A percentile compares a stretch with the other conserved stretches of the same genome.
phyloP scores from a whole-genome alignment of 2,797 vertebrate species.

The Podarcis lilfordi region DNA sequence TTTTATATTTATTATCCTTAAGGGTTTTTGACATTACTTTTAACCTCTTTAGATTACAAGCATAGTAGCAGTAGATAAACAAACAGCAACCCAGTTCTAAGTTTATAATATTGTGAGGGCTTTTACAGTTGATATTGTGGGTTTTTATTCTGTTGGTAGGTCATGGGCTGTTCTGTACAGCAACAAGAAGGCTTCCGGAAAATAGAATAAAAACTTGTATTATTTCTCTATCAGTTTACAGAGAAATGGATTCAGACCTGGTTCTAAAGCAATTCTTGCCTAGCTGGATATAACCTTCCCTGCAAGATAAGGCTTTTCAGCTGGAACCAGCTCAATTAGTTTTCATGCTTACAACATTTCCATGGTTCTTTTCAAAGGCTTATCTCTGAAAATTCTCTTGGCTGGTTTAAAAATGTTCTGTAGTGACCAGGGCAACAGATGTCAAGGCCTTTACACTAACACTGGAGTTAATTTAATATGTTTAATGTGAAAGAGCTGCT shows the following conservation, averaged over 20 bases:
- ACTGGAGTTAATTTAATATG: constrained; percentile 5
- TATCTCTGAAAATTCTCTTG: constrained; percentile 33
- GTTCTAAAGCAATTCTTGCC: constrained; percentile 58
- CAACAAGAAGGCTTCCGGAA: constrained; percentile 30
- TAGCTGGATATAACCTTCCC: constrained; percentile 56
- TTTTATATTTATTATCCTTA: neutral
- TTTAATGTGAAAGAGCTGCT: neutral
- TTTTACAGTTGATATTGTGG: constrained; percentile 24
- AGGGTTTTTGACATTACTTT: neutral
- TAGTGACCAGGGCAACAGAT: constrained; percentile 45
- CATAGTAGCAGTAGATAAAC: neutral
- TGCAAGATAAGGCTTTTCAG: constrained; percentile 52
- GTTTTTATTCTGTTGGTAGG: neutral
- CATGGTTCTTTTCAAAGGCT: constrained; percentile 59
- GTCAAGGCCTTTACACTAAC: neutral
- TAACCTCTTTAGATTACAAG: constrained; percentile 24
- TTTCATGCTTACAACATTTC: constrained; percentile 61
- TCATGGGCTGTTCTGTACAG: constrained; percentile 5
- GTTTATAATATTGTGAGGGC: constrained; percentile 10
- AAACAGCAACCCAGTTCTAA: constrained; percentile 17
- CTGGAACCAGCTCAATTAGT: constrained; percentile 50
- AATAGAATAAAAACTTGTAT: constrained; percentile 42
- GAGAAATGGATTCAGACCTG: constrained; percentile 46
- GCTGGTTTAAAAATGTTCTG: constrained; percentile 46
- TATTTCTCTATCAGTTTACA: constrained; percentile 54